Conservation (phyloP, 1,140 invertebrate species). For the Cataglyphis hispanica region DNA sequence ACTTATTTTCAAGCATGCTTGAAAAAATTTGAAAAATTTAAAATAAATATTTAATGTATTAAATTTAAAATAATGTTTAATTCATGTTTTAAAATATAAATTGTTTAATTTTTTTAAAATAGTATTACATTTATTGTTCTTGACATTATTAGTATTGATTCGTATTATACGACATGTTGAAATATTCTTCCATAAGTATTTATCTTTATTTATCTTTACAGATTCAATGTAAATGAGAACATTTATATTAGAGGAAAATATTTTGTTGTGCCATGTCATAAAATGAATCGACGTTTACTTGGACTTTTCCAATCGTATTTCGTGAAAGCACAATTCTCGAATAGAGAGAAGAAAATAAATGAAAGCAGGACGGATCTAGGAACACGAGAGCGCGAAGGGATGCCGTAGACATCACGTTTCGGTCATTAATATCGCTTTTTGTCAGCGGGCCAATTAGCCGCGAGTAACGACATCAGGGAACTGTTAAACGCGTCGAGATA, state of each 20-base stretch:
- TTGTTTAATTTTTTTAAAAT: neutral
- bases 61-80: too few species aligned
- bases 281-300: too few species aligned
- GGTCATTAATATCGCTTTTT: conserved; percentile 63
- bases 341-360: conserved; percentile 42
- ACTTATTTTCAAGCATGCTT: neutral
- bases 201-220: too few species aligned
- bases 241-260: too few species aligned
- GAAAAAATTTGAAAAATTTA: too few species aligned
- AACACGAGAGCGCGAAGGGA: conserved; percentile 19
- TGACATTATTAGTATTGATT: too few species aligned
- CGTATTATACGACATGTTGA: too few species aligned
- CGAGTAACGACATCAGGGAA: conserved; percentile 59
- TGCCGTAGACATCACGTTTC: conserved; percentile 26
- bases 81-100: neutral
- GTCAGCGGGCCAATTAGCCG: conserved; percentile 70
- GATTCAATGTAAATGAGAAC: too few species aligned
- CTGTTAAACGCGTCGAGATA: conserved; percentile 47
- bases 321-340: conserved; percentile 38
- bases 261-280: too few species aligned
- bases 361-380: conserved; percentile 18
- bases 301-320: neutral
- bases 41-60: too few species aligned
- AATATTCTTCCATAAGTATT: too few species aligned
- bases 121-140: too few species aligned